Conservation (phyloP, 2,113 vertebrate genomes). For the Aldabrachelys gigantea region DNA sequence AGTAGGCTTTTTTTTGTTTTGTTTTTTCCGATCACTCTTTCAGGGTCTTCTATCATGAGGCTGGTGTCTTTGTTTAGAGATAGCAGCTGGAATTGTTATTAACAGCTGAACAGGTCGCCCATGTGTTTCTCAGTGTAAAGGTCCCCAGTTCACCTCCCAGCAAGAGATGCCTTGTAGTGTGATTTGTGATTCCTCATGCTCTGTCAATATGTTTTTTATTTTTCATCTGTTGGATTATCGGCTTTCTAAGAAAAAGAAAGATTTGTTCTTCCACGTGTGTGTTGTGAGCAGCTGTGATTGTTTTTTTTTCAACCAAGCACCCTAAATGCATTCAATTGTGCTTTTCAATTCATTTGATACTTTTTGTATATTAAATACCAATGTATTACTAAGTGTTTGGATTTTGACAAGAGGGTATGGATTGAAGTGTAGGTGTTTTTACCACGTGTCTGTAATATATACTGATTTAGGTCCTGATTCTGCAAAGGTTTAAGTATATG, state of each 20-base stretch:
- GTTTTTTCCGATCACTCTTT: not conserved
- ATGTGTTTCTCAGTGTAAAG: not conserved
- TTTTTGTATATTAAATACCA: constrained; percentile 16
- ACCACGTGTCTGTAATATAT: not conserved
- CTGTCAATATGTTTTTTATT: constrained; percentile 33
- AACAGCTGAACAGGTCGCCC: not conserved
- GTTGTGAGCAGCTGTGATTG: constrained; percentile 15
- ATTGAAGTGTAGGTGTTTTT: not conserved
- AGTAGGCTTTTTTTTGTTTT: not conserved
- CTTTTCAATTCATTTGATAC: not conserved
- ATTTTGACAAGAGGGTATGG: constrained; percentile 23
- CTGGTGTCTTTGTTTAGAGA: not conserved
- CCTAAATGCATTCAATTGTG: not conserved
- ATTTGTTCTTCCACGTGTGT: constrained; percentile 35
- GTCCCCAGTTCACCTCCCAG: not conserved
- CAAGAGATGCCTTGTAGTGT: not conserved
- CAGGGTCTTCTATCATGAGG: not conserved
- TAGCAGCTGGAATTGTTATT: not conserved
- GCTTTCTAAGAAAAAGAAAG: constrained; percentile 50
- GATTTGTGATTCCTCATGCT: rapidly evolving
- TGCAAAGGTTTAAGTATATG: not conserved
- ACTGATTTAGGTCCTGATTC: constrained; percentile 49
- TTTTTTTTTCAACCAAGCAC: constrained; percentile 10
- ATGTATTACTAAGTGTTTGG: constrained; percentile 28
- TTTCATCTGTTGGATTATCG: constrained; percentile 8